These are phyloP conservation scores for Dendrolimus houi DNA, from an alignment of 2,888 invertebrate species.

Conservation along the genomic window DNA sequence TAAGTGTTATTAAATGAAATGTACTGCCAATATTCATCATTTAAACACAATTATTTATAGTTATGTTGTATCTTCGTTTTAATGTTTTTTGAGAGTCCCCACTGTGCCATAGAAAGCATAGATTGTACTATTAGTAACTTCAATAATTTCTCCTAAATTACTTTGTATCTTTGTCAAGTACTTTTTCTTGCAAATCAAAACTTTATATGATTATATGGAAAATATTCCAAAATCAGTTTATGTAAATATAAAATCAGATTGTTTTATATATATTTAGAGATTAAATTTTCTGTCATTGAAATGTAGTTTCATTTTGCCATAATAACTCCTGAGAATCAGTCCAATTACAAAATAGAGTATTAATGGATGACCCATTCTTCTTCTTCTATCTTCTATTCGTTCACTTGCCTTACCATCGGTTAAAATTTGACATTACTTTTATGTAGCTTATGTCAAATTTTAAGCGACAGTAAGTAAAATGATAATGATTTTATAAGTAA, in stretches of 20 bases:
- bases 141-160: slow-evolving; percentile 2
- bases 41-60: slow-evolving; percentile 8
- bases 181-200: neutral
- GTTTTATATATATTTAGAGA: slow-evolving; percentile 64
- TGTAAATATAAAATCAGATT: slow-evolving; percentile 55
- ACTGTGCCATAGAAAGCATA: slow-evolving; percentile 52
- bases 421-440: too few species aligned
- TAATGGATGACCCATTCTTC: too few species aligned
- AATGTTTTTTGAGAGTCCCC: slow-evolving; percentile 17
- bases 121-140: slow-evolving; percentile 2
- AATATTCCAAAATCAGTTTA: slow-evolving; percentile 8
- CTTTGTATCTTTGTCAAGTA: neutral
- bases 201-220: slow-evolving; percentile 1
- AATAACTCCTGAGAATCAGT: too few species aligned
- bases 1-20: slow-evolving; percentile 10
- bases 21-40: slow-evolving; percentile 46
- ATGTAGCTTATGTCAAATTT: too few species aligned
- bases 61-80: slow-evolving; percentile 10
- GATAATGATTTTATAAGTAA: too few species aligned
- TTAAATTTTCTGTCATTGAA: slow-evolving; percentile 52
- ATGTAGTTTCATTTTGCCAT: slow-evolving; percentile 27
- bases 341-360: too few species aligned
- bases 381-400: too few species aligned
- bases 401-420: too few species aligned
- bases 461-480: too few species aligned